Conservation (phyloP, 2,888 invertebrate species). For the Bellardia bayeri region DNA sequence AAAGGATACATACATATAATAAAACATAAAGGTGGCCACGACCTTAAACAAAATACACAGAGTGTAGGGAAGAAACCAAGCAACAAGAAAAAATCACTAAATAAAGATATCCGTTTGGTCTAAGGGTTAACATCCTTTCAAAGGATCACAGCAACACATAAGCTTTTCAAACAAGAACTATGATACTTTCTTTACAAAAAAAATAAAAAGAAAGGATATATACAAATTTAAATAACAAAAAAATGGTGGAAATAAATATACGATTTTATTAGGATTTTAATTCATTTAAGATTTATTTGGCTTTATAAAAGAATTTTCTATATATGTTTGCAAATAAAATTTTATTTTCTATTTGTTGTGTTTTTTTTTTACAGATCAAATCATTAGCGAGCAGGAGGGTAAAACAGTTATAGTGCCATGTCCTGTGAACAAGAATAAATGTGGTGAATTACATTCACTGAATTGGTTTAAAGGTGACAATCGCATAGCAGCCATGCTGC, state of each 20-base stretch:
- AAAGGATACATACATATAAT: slow-evolving; percentile 42
- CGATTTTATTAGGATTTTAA: slow-evolving; percentile 42
- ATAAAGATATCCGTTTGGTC: slow-evolving; percentile 60
- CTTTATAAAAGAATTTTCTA: neutral
- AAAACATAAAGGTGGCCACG: slow-evolving; percentile 26
- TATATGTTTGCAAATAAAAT: slow-evolving; percentile 32
- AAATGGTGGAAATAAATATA: slow-evolving; percentile 19
- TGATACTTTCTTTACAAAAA: neutral
- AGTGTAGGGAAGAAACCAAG: neutral
- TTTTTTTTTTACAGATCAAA: slow-evolving; percentile 79
- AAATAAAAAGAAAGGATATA: neutral
- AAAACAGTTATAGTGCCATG: slow-evolving; percentile 87
- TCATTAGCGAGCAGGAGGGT: slow-evolving; percentile 82
- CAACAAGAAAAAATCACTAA: slow-evolving; percentile 11
- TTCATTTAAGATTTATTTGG: neutral
- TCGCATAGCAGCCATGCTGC: slow-evolving; percentile 84
- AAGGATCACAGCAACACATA: slow-evolving; percentile 44
- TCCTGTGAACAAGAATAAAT: slow-evolving; percentile 87
- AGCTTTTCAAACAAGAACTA: neutral
- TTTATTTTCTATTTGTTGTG: slow-evolving; percentile 60
- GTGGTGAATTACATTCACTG: slow-evolving; percentile 90
- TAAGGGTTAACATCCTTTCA: slow-evolving; percentile 67
- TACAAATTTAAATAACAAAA: slow-evolving; percentile 25
- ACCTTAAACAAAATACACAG: slow-evolving; percentile 20
- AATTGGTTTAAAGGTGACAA: slow-evolving; percentile 90